A percentile compares a stretch with the other conserved stretches of the same genome.
These are phyloP conservation scores for Ochlodes sylvanus DNA, from an alignment of 2,888 invertebrate species.

Conservation along the genomic window DNA sequence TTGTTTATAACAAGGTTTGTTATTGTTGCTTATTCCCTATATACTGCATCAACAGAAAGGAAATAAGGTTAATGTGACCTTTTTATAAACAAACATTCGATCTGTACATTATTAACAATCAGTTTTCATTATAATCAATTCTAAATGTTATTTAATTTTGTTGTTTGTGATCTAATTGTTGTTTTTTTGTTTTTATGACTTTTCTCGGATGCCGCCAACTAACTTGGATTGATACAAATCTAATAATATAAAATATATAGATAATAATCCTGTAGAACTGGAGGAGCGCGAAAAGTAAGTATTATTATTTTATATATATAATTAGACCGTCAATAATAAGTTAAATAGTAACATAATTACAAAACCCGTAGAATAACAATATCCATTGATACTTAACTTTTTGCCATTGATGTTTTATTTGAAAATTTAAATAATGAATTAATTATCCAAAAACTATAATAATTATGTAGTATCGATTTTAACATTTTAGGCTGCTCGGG, in stretches of 20 bases:
- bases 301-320: conserved; percentile 45
- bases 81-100: neutral
- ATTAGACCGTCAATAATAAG: conserved; percentile 40
- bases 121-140: neutral
- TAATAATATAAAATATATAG: conserved; percentile 74
- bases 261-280: conserved; percentile 92
- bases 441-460: too few relatives aligned
- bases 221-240: conserved; percentile 67
- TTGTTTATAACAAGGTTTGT: neutral
- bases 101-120: neutral
- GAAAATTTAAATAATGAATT: too few relatives aligned
- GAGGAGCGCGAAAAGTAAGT: conserved; percentile 95
- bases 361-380: conserved; percentile 1
- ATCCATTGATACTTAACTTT: too few relatives aligned
- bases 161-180: conserved; percentile 42
- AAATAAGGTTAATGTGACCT: neutral
- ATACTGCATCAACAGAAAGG: neutral
- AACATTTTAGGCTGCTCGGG: too few relatives aligned
- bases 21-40: neutral
- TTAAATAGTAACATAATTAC: conserved; percentile 12
- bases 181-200: conserved; percentile 64
- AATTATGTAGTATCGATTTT: too few relatives aligned
- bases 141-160: conserved; percentile 6
- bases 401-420: conserved; percentile 11
- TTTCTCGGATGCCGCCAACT: conserved; percentile 80